Percentiles rank a stretch among this genome's conserved stretches.
phyloP scores from a whole-genome alignment of 2,113 vertebrate species.

The Spheniscus mendiculus region DNA sequence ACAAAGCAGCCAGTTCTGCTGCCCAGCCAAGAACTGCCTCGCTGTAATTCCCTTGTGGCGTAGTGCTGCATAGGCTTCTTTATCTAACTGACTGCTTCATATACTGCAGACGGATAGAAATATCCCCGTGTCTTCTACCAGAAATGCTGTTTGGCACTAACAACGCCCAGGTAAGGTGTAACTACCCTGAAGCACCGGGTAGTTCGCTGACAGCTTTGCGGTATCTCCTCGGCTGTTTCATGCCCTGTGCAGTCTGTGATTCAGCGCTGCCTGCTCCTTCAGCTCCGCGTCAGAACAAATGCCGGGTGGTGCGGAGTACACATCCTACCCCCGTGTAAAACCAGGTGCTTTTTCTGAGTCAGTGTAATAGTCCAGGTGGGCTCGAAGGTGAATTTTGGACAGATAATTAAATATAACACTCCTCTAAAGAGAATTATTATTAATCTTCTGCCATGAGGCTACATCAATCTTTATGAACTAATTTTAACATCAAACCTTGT shows the following conservation, averaged over 20 bases:
- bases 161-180: neutral
- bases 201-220: neutral
- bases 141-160: neutral
- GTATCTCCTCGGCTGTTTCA: neutral
- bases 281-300: neutral
- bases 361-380: neutral
- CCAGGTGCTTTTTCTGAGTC: neutral
- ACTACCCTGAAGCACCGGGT: accelerated
- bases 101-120: neutral
- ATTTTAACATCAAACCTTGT: neutral
- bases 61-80: neutral
- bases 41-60: accelerated
- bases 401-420: conserved; percentile 25
- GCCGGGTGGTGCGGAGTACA: accelerated
- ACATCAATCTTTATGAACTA: neutral
- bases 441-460: neutral
- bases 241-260: accelerated
- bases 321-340: neutral
- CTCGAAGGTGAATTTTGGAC: conserved; percentile 27
- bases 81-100: neutral
- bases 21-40: neutral
- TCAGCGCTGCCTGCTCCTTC: neutral
- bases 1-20: neutral
- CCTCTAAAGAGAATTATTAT: conserved; percentile 15
- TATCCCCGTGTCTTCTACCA: accelerated